Conservation (phyloP, 2,113 vertebrate species). For the Parus major region DNA sequence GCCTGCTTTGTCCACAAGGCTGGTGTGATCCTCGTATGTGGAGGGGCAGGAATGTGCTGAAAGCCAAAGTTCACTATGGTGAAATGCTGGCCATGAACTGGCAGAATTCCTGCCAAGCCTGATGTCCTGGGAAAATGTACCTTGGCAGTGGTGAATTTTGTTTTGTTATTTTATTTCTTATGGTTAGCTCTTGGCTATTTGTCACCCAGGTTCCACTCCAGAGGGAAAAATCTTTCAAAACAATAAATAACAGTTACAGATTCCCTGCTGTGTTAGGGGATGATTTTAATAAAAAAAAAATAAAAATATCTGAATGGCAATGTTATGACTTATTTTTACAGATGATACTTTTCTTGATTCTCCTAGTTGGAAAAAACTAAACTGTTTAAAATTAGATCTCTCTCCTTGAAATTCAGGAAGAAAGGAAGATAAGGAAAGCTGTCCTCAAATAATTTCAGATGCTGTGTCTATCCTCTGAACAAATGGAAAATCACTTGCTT, state of each 20-base stretch:
- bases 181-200: neutral
- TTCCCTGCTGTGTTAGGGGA: neutral
- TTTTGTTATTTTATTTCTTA: neutral
- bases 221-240: neutral
- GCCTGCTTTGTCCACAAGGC: neutral
- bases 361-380: neutral
- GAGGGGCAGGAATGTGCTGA: slow-evolving; percentile 19
- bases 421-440: neutral
- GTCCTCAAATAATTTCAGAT: neutral
- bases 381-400: neutral
- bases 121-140: neutral
- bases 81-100: neutral
- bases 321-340: neutral
- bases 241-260: neutral
- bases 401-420: neutral
- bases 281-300: neutral
- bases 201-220: neutral
- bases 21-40: neutral
- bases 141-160: neutral
- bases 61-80: neutral
- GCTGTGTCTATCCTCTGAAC: neutral
- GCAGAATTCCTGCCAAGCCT: neutral
- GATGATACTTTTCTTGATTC: neutral
- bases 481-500: neutral
- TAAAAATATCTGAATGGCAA: neutral